Percentiles rank a stretch among this genome's conserved stretches.
phyloP scores from a whole-genome alignment of 64 coral and sea anemone genomes.

The Anthopleura sola region DNA sequence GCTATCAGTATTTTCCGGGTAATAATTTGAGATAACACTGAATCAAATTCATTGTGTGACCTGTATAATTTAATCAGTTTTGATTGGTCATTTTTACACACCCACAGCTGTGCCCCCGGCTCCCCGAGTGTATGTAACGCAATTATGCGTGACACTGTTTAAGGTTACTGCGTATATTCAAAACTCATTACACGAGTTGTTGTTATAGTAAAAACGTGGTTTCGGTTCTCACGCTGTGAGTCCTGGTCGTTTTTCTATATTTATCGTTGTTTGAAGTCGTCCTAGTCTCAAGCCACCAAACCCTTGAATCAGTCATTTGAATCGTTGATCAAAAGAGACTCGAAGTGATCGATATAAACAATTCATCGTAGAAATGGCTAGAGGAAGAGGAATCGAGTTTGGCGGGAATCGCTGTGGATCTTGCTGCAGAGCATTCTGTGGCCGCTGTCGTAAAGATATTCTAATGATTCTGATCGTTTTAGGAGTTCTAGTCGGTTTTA shows the following conservation, averaged over 20 bases:
- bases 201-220: background rate
- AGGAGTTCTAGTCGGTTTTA: slow-evolving; percentile 52
- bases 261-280: background rate
- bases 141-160: background rate
- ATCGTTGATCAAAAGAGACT: background rate
- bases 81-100: background rate
- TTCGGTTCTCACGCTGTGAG: background rate
- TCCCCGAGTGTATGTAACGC: background rate
- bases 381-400: slow-evolving; percentile 27
- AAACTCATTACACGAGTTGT: background rate
- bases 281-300: background rate
- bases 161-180: background rate
- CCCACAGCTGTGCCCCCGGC: background rate
- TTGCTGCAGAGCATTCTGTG: slow-evolving; percentile 30
- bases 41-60: background rate
- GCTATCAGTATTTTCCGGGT: no score
- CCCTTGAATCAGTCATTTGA: background rate
- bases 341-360: background rate
- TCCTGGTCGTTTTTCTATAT: background rate
- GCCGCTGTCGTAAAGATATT: slow-evolving; percentile 41
- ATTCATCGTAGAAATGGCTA: background rate
- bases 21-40: no score
- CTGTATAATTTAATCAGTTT: background rate
- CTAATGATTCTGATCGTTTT: slow-evolving; percentile 47
- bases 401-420: slow-evolving; percentile 26